Conservation (phyloP, 2,797 vertebrate species). For the Lithobates pipiens region DNA sequence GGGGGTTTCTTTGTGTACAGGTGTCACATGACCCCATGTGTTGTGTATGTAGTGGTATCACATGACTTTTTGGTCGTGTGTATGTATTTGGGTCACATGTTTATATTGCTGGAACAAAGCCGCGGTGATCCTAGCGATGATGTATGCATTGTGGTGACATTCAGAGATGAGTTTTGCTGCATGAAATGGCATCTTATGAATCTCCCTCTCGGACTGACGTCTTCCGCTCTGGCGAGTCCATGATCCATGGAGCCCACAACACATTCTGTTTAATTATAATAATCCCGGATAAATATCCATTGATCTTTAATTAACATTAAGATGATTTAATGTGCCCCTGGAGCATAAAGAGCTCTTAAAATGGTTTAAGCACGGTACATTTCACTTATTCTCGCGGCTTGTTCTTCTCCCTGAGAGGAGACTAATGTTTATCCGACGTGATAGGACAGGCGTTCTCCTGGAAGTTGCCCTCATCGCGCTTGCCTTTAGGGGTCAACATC, state of each 20-base stretch:
- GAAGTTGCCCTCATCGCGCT: background rate
- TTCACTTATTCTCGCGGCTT: slow-evolving; percentile 33
- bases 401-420: background rate
- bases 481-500: slow-evolving; percentile 21
- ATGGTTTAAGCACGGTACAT: slow-evolving; percentile 55
- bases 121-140: no score
- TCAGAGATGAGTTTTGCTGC: background rate
- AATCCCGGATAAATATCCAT: slow-evolving; percentile 47
- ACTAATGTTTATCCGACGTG: slow-evolving; percentile 48
- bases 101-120: no score
- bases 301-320: slow-evolving; percentile 54
- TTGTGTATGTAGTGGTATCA: background rate
- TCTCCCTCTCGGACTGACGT: background rate
- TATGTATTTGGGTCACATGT: no score
- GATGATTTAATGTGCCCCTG: slow-evolving; percentile 42
- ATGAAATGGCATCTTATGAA: background rate
- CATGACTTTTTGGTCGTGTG: background rate
- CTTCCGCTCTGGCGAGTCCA: background rate
- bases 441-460: slow-evolving; percentile 10
- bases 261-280: slow-evolving; percentile 42
- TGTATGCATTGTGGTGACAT: background rate
- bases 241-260: background rate
- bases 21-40: background rate
- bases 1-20: no score
- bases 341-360: slow-evolving; percentile 32